Conservation (phyloP, 1,140 invertebrate species). For the Drosophila kikkawai region DNA sequence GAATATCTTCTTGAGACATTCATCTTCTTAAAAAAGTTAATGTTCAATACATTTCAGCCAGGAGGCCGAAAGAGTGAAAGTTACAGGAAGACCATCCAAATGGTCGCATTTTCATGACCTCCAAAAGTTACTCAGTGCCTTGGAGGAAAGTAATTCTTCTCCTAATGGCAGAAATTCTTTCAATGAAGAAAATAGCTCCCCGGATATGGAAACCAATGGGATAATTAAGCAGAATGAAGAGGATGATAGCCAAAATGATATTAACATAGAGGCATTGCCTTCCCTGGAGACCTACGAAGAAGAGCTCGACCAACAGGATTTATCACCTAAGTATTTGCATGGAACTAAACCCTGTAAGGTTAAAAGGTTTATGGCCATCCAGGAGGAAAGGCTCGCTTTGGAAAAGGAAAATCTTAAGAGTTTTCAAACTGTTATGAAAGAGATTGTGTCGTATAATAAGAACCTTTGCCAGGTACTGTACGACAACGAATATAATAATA, state of each 20-base stretch:
- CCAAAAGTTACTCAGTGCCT: neutral
- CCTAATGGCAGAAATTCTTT: neutral
- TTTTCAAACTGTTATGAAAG: slow-evolving; percentile 34
- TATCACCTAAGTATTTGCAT: neutral
- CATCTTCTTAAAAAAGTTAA: too few relatives aligned
- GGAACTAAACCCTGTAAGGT: neutral
- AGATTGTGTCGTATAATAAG: slow-evolving; percentile 35
- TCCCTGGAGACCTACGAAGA: slow-evolving; percentile 10
- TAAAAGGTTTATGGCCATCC: neutral
- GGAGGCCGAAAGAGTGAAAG: neutral
- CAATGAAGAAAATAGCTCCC: neutral
- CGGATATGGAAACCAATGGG: neutral
- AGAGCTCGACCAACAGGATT: slow-evolving; percentile 24
- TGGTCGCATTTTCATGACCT: neutral
- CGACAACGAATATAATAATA: neutral
- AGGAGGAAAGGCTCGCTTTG: slow-evolving; percentile 24
- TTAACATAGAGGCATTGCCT: neutral
- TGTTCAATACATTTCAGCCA: neutral
- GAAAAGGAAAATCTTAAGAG: slow-evolving; percentile 32
- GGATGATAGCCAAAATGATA: neutral
- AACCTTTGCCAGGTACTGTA: slow-evolving; percentile 20
- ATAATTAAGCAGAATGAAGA: neutral
- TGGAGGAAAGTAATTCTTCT: neutral
- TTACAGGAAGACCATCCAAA: neutral
- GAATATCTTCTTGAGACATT: too few relatives aligned